Base-by-base conservation (phyloP, 1,140 invertebrate genomes). In the Sycophila sp. region DNA sequence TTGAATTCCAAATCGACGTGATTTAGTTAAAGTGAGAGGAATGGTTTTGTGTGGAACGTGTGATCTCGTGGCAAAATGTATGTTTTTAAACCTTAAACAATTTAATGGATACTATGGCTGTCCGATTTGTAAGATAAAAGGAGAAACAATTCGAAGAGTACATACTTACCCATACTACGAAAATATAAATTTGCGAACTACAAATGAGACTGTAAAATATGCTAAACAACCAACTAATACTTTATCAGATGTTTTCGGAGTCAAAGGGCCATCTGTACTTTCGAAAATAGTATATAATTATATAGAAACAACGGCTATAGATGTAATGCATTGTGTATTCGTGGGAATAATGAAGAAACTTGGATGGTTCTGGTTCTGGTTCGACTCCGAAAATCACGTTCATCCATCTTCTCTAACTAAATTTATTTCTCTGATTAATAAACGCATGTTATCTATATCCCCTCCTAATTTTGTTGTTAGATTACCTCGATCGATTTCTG, bases 291-390 rank as follows among this genome's bases (percentile, higher is more conserved):
- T 42, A 3, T 59, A 69, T 55, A 38, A 71, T 62, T 69, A 24
- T n/a, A 62, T 71, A 51, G 13, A 2, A 40, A 65, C 72, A 0
- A 75, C 71, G 10, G 22, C 62, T 0, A 42, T 77, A 17, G 72
- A 77, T 34, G 19, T 56, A 5, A 59, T 76, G 53, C 74, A 77
- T 45, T 74, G 71, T 59, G 45, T 68, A 10, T 71, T 60, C 42
- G 45, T 69, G 19, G 71, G 74, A 1, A 30, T 72, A 3, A 59
- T 53, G 30, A 70, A 60, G 56, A n/a, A 45, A 28, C n/a, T 73
- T 11, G 49, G n/a, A n/a, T n/a, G n/a, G n/a, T n/a, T 67, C 7
- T 45, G 13, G 11, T 42, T 73, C 28, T 73, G 55, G 26, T 71
- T 71, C 24, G 58, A 68, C 17, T 34, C 34, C 1, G 10, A 60